Base-by-base conservation (phyloP, 2,888 invertebrate species). In the Pseudoips prasinana region DNA sequence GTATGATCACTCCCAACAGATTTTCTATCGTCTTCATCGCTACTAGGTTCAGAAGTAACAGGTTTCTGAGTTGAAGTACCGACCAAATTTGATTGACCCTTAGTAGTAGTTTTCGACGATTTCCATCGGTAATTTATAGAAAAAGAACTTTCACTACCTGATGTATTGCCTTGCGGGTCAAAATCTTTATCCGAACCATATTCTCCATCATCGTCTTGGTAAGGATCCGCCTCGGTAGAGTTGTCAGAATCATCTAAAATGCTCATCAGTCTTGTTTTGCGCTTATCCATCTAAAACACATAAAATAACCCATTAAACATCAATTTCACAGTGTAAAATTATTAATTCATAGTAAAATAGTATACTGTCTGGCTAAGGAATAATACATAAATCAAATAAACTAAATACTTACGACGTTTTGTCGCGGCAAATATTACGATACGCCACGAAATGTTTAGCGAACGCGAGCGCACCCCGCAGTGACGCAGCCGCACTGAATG, bases 161-260 rank as follows among this genome's bases (percentile, higher is more conserved):
- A 20, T 20, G 19, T 20, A 10, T 31, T 18, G 8, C 10, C 25
- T 31, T 31, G 31, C n/a, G 31, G 31, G 25, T 31, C 25, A 31
- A 22, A 31, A 19, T 31, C 25, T 31, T 31, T 25, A 11, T 31
- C 25, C 18, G 25, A 31, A 9, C 31, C 31, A 31, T 10, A 31
- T 9, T 19, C 31, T n/a, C 31, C 31, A 20, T 31, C 31, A 25
- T 11, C n/a, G 19, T 31, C 31, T 19, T 31, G 24, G 25, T 5
- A 25, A 10, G 31, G 31, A 19, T 31, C 31, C 25, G 14, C 24
- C 24, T 24, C 24, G 24, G 24, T 24, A 14, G 24, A 24, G 8
- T 10, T 9, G 9, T 24, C 24, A 3, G 24, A 24, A 24, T 24
- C 24, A 1, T 24, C 8, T 9, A 24, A 24, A 9, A 24, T 9